A percentile compares a stretch with the other conserved stretches of the same genome.
Evolutionary conservation across 2,888 invertebrate species (phyloP).

Genomic region (Orthosia gothica): DNA sequence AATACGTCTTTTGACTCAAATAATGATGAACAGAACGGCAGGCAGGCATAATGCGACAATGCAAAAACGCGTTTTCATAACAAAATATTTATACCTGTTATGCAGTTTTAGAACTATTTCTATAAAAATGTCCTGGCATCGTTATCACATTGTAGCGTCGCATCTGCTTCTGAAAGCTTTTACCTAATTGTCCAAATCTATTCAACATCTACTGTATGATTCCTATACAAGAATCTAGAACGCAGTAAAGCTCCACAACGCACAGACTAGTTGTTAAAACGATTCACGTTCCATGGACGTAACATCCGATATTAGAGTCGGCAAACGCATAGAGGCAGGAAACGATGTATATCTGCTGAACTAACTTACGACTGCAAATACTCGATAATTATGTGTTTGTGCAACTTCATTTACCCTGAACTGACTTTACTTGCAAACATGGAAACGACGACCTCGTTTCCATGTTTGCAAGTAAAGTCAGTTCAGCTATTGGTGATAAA

Average conservation of each 20-base stretch:
- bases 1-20: background rate
- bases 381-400: slow-evolving; percentile 30
- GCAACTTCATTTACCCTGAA: slow-evolving; percentile 17
- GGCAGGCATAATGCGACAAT: too few species aligned
- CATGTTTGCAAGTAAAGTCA: too few species aligned
- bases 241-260: background rate
- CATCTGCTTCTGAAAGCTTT: too few species aligned
- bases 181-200: background rate
- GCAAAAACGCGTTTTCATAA: too few species aligned
- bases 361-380: slow-evolving; percentile 27
- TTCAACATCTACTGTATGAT: too few species aligned
- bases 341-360: slow-evolving; percentile 22
- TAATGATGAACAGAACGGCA: background rate
- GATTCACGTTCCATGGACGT: slow-evolving; percentile 15
- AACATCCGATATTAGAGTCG: slow-evolving; percentile 14
- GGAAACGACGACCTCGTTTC: background rate
- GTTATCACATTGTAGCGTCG: too few species aligned
- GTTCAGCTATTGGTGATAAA: background rate
- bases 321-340: slow-evolving; percentile 23
- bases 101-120: too few species aligned
- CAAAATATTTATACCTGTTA: too few species aligned
- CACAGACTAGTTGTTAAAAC: slow-evolving; percentile 11
- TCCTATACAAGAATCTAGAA: background rate
- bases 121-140: too few species aligned
- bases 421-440: background rate